Evolutionary conservation across 2,888 invertebrate species (phyloP).

Genomic region (Hyles lineata): DNA sequence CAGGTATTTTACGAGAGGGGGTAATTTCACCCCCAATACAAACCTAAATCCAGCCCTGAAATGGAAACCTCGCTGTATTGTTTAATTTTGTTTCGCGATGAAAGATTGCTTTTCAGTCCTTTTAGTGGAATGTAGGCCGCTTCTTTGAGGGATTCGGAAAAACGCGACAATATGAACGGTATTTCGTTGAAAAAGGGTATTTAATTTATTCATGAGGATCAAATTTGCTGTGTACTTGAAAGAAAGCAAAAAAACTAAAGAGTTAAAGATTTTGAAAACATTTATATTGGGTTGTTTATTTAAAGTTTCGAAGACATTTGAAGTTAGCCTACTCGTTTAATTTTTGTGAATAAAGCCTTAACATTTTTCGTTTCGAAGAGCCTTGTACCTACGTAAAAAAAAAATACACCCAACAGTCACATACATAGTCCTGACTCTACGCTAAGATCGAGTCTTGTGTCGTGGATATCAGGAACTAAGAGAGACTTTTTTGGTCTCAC

Average conservation of each 20-base stretch:
- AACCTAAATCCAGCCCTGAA: neutral
- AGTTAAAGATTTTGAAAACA: too few species aligned
- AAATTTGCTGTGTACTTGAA: neutral
- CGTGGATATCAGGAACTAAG: too few species aligned
- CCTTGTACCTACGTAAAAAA: too few species aligned
- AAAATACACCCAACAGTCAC: too few species aligned
- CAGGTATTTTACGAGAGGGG: neutral
- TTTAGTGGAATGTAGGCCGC: constrained; percentile 18
- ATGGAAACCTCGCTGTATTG: constrained; percentile 2
- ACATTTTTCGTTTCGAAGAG: too few species aligned
- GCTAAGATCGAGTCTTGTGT: too few species aligned
- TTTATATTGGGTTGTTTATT: too few species aligned
- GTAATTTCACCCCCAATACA: neutral
- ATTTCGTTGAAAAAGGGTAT: neutral
- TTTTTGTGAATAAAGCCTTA: too few species aligned
- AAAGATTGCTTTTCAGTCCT: constrained; percentile 17
- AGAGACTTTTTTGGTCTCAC: too few species aligned
- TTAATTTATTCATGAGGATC: neutral
- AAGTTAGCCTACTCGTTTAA: too few species aligned
- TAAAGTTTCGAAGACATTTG: too few species aligned
- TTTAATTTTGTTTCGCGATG: constrained; percentile 22
- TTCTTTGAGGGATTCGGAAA: neutral
- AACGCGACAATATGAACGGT: neutral
- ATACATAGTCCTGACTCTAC: too few species aligned
- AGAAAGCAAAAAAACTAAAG: neutral